phyloP scores from a whole-genome alignment of 2,113 vertebrate species.

The Castor canadensis region DNA sequence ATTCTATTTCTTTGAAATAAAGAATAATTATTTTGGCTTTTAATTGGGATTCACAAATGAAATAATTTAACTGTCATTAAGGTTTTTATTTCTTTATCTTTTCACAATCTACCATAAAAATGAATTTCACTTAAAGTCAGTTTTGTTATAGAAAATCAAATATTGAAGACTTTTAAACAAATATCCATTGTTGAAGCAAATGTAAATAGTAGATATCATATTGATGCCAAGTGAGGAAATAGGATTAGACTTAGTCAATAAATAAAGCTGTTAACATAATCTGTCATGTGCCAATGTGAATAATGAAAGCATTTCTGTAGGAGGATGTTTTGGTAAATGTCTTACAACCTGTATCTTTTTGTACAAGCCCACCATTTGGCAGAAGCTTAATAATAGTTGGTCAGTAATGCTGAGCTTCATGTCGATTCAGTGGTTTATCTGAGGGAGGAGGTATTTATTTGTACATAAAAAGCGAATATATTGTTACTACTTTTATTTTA shows the following conservation, averaged over 20 bases:
- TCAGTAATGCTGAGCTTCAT: slow-evolving; percentile 51
- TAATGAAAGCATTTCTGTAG: slow-evolving; percentile 69
- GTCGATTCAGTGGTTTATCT: slow-evolving; percentile 1
- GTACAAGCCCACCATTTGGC: neutral
- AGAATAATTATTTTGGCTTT: slow-evolving; percentile 18
- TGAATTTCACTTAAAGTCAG: slow-evolving; percentile 22
- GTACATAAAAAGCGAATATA: neutral
- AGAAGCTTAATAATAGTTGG: slow-evolving; percentile 41
- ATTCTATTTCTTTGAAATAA: slow-evolving; percentile 38
- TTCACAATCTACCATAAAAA: neutral
- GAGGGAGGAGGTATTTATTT: neutral
- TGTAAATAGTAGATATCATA: slow-evolving; percentile 44
- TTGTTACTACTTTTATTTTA: too few relatives aligned
- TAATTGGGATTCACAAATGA: slow-evolving; percentile 17
- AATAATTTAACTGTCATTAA: neutral
- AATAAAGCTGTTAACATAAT: slow-evolving; percentile 82
- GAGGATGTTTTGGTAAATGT: slow-evolving; percentile 77
- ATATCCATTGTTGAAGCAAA: slow-evolving; percentile 56
- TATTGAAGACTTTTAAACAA: slow-evolving; percentile 58
- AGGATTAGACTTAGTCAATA: slow-evolving; percentile 74
- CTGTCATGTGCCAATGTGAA: slow-evolving; percentile 76
- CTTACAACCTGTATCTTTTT: slow-evolving; percentile 57
- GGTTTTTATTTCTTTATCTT: neutral
- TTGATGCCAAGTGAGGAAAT: slow-evolving; percentile 67
- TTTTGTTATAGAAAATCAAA: slow-evolving; percentile 44